A percentile compares a stretch with the other conserved stretches of the same genome.
Evolutionary conservation across 2,888 invertebrate species (phyloP).

Genomic region (Acleris emargana): DNA sequence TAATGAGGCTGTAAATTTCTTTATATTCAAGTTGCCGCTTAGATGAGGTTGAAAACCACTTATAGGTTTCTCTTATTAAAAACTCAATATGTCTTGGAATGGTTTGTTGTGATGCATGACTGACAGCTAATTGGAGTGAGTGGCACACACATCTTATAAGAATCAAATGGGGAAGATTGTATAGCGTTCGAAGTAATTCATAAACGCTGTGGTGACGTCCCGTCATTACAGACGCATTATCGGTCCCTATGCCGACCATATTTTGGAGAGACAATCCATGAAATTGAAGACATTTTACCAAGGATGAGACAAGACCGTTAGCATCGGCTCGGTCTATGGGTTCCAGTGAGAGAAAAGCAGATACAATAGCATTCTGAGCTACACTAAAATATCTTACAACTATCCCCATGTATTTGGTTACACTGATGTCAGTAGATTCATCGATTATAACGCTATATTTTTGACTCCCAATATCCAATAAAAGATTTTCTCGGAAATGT

Average conservation of each 20-base stretch:
- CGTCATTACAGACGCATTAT: constrained; percentile 54
- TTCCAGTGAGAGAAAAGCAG: constrained; percentile 36
- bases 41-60: constrained; percentile 48
- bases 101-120: constrained; percentile 46
- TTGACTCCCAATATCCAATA: constrained; percentile 34
- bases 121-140: constrained; percentile 48
- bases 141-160: constrained; percentile 44
- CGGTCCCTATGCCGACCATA: constrained; percentile 44
- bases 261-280: not conserved
- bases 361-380: constrained; percentile 32
- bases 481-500: constrained; percentile 32
- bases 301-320: constrained; percentile 36
- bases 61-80: constrained; percentile 50
- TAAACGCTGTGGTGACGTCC: constrained; percentile 48
- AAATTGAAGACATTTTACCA: constrained; percentile 38
- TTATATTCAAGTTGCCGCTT: constrained; percentile 44
- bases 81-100: constrained; percentile 49
- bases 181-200: constrained; percentile 42
- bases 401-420: not conserved
- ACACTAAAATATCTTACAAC: constrained; percentile 38
- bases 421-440: not conserved
- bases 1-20: constrained; percentile 44
- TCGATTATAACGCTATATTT: constrained; percentile 36
- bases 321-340: constrained; percentile 41
- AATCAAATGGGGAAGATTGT: constrained; percentile 43